Conservation (phyloP, 1,140 invertebrate species). For the Lordiphosa clarofinis region DNA sequence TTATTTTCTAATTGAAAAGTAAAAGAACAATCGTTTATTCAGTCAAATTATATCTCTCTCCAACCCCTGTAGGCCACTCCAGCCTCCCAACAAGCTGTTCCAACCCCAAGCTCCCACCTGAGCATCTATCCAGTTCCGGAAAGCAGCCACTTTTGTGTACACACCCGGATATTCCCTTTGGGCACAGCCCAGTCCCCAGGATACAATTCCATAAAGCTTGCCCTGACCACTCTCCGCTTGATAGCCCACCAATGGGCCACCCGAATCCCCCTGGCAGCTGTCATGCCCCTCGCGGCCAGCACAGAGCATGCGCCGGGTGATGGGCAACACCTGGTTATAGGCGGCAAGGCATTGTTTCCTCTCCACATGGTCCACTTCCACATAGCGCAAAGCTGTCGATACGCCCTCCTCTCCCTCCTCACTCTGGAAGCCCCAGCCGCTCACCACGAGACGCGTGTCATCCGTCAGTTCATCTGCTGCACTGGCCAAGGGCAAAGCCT, state of each 20-base stretch:
- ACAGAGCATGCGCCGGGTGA: slow-evolving; percentile 67
- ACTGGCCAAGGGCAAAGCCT: slow-evolving; percentile 46
- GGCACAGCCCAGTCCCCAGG: slow-evolving; percentile 81
- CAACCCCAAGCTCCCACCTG: slow-evolving; percentile 60
- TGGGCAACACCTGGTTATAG: slow-evolving; percentile 56
- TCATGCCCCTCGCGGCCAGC: slow-evolving; percentile 60
- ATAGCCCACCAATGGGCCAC: slow-evolving; percentile 63
- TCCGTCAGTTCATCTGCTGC: slow-evolving; percentile 20
- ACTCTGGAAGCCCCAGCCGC: slow-evolving; percentile 66
- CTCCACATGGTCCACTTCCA: slow-evolving; percentile 50
- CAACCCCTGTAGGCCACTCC: slow-evolving; percentile 50
- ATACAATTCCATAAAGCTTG: slow-evolving; percentile 80
- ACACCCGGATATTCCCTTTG: slow-evolving; percentile 81
- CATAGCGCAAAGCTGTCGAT: slow-evolving; percentile 46
- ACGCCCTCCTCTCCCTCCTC: slow-evolving; percentile 43
- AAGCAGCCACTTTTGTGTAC: slow-evolving; percentile 71
- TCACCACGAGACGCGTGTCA: slow-evolving; percentile 45
- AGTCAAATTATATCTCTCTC: too few relatives aligned
- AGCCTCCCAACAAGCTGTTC: slow-evolving; percentile 33
- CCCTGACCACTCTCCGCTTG: slow-evolving; percentile 46
- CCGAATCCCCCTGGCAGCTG: slow-evolving; percentile 71
- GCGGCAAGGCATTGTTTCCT: slow-evolving; percentile 31
- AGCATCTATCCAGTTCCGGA: slow-evolving; percentile 66
- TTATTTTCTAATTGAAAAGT: neutral
- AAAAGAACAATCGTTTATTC: neutral